phyloP scores from a whole-genome alignment of 2,113 vertebrate genomes.

The Nycticorax nycticorax region DNA sequence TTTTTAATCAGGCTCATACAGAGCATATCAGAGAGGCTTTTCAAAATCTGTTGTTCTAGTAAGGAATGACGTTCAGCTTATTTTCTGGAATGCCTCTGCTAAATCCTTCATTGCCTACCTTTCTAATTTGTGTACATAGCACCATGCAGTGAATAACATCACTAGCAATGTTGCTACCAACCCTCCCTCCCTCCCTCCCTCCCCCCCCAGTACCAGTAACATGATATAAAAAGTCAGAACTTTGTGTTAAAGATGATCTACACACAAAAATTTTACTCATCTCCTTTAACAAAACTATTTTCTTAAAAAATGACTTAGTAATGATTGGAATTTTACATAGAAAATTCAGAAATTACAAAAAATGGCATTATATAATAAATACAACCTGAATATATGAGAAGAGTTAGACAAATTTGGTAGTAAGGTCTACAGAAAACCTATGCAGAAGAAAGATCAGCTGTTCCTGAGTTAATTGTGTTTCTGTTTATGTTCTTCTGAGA shows the following conservation, averaged over 20 bases:
- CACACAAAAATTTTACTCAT: slow-evolving; percentile 27
- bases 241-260: background rate
- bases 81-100: background rate
- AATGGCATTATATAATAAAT: slow-evolving; percentile 64
- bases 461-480: slow-evolving; percentile 14
- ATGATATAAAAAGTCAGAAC: background rate
- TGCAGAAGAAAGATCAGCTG: background rate
- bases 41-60: background rate
- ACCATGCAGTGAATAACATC: background rate
- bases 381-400: slow-evolving; percentile 17
- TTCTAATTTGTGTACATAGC: background rate
- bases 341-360: slow-evolving; percentile 67
- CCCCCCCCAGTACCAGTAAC: background rate
- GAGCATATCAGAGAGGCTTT: background rate
- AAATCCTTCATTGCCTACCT: background rate
- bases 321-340: slow-evolving; percentile 44
- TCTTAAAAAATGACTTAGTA: slow-evolving; percentile 46
- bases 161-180: background rate
- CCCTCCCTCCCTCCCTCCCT: fast-evolving
- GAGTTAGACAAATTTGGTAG: background rate
- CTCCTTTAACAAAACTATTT: slow-evolving; percentile 56
- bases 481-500: background rate
- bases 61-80: background rate
- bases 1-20: background rate
- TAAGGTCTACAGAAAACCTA: background rate